Percentiles rank a stretch among this genome's conserved stretches.
phyloP scores from a whole-genome alignment of 2,888 invertebrate species.

The Frankliniella intonsa region DNA sequence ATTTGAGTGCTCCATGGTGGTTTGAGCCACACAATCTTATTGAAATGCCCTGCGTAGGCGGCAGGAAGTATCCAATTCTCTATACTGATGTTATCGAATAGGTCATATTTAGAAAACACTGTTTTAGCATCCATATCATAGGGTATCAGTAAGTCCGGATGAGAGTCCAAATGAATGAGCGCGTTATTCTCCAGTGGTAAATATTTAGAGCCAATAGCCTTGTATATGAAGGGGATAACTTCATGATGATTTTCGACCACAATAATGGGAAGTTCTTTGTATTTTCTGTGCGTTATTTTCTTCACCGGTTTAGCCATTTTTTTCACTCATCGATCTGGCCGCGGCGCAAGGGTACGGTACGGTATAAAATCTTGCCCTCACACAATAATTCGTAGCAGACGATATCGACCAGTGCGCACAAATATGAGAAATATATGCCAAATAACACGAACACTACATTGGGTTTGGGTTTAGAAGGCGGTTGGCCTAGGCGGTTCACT shows the following conservation, averaged over 20 bases:
- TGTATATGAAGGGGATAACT: slow-evolving; percentile 70
- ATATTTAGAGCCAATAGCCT: slow-evolving; percentile 73
- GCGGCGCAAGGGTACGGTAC: too few species aligned
- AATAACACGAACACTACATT: too few species aligned
- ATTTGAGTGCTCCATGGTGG: slow-evolving; percentile 88
- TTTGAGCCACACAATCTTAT: slow-evolving; percentile 72
- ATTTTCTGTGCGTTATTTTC: slow-evolving; percentile 41
- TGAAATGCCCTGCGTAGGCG: slow-evolving; percentile 77
- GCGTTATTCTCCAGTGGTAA: slow-evolving; percentile 70
- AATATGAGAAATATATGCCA: not conserved
- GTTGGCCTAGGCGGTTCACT: too few species aligned
- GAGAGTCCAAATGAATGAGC: slow-evolving; percentile 84
- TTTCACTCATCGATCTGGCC: not conserved
- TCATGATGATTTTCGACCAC: slow-evolving; percentile 78
- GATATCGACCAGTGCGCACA: not conserved
- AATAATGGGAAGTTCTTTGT: slow-evolving; percentile 66
- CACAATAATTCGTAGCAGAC: too few species aligned
- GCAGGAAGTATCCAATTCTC: slow-evolving; percentile 93
- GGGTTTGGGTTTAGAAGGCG: too few species aligned
- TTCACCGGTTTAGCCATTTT: not conserved
- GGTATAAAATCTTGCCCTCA: too few species aligned
- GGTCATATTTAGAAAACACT: slow-evolving; percentile 66
- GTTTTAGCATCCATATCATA: slow-evolving; percentile 67
- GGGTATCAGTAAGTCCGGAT: slow-evolving; percentile 86
- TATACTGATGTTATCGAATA: slow-evolving; percentile 67